Base-by-base conservation (phyloP, 2,797 vertebrate species). In the Fringilla coelebs region DNA sequence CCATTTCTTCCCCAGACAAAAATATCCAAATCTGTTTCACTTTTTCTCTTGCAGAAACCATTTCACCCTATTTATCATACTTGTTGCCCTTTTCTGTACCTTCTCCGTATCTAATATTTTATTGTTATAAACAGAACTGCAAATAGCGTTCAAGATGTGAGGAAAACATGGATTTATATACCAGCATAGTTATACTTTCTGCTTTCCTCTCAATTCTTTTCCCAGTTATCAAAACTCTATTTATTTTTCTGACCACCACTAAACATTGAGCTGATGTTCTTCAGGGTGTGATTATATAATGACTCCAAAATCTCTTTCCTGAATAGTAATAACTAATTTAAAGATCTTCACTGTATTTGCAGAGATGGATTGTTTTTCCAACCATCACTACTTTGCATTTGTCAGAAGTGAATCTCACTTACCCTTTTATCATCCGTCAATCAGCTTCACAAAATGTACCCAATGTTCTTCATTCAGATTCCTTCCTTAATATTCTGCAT, bases 21-120 rank as follows among this genome's bases (percentile, higher is more conserved):
- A 94, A 41, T 68, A 78, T 25, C 48, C 34, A 81, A 89, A 90
- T 72, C 28, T 62, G 6, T 84, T 96, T 77, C 70, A 75, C 7
- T 91, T 92, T 85, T 88, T 92, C 68, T 57, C 65, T 85, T 74
- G 61, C 2, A 0, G 75, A 95, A 89, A 49, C 3, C 4, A 54
- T 91, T 93, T 95, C 65, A 80, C 54, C 40, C 28, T 77, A 62
- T 94, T 94, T 95, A 74, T 95, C 79, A 77, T 81, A 75, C 54
- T 84, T 81, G 58, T 86, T 95, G 87, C 66, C 88, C 93, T 90
- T 94, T 94, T 91, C 91, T 58, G 28, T 85, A 89, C 61, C 41
- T 93, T 93, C 92, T 85, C 54, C n/a, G 78, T 88, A 62, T 81
- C 76, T 91, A 93, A 86, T 94, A 78, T 79, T 96, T 89, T 89